Evolutionary conservation across 2,797 vertebrate genomes (phyloP).

Genomic region (Trachops cirrhosus): DNA sequence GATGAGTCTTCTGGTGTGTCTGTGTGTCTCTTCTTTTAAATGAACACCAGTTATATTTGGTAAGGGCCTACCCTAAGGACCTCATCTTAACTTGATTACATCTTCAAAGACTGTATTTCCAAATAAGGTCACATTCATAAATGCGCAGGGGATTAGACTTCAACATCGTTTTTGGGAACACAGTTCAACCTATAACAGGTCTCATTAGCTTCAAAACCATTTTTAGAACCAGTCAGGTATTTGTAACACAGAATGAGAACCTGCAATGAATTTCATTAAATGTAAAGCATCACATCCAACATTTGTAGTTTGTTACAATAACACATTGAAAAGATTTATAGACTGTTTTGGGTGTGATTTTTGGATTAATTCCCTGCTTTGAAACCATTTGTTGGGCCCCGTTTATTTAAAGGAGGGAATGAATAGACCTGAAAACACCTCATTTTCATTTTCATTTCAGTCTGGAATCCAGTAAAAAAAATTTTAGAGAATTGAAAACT

Average conservation of each 20-base stretch:
- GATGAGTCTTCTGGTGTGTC: background rate
- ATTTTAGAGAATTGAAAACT: background rate
- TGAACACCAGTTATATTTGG: background rate
- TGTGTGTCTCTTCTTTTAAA: background rate
- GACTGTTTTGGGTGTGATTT: conserved; percentile 47
- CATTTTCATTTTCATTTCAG: conserved; percentile 52
- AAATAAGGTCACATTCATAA: background rate
- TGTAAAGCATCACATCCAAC: conserved; percentile 34
- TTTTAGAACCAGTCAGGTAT: conserved; percentile 32
- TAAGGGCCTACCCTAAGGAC: background rate
- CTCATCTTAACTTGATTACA: background rate
- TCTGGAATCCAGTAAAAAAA: background rate
- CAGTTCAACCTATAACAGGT: background rate
- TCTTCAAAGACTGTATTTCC: conserved; percentile 10
- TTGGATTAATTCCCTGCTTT: conserved; percentile 64
- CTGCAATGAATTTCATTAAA: conserved; percentile 20
- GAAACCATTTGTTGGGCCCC: conserved; percentile 43
- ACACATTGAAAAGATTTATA: conserved; percentile 59
- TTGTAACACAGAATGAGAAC: conserved; percentile 18
- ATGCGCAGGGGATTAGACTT: background rate
- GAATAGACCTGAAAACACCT: conserved; percentile 46
- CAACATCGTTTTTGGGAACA: background rate
- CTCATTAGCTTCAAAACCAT: background rate
- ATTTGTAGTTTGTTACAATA: conserved; percentile 56
- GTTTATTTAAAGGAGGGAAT: conserved; percentile 49